These are phyloP conservation scores for Melipona quadrifasciata DNA, from an alignment of 1,140 invertebrate species.

Conservation along the genomic window DNA sequence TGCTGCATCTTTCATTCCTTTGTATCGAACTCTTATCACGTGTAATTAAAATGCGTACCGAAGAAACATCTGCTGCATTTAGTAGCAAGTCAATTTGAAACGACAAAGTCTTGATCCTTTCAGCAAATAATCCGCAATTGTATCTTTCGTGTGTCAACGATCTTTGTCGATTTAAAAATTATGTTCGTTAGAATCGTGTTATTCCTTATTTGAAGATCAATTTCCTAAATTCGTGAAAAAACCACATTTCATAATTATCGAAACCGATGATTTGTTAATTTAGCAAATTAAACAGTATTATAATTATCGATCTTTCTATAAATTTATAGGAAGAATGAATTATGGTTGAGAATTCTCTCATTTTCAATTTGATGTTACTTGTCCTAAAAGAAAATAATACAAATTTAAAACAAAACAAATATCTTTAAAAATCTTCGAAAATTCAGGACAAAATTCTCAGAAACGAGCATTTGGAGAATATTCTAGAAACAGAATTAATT, in stretches of 20 bases:
- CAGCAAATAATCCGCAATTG: background rate
- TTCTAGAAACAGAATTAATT: too few relatives aligned
- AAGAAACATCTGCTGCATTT: background rate
- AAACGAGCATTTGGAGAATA: background rate
- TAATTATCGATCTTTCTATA: too few relatives aligned
- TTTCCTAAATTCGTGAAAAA: background rate
- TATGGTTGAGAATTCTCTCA: too few relatives aligned
- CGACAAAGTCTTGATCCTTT: too few relatives aligned
- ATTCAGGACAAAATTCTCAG: background rate
- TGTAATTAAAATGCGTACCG: background rate
- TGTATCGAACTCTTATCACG: background rate
- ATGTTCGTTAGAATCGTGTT: background rate
- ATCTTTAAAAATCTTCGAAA: background rate
- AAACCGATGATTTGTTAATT: too few relatives aligned
- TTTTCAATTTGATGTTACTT: too few relatives aligned
- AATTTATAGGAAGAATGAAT: too few relatives aligned
- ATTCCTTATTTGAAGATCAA: background rate
- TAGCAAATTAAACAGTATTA: too few relatives aligned
- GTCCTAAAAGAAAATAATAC: too few relatives aligned
- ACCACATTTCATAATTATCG: background rate
- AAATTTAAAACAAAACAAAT: too few relatives aligned
- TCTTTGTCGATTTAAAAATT: background rate
- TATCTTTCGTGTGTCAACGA: background rate
- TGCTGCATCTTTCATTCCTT: background rate
- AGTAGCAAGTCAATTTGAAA: background rate